A percentile compares a stretch with the other conserved stretches of the same genome.
Evolutionary conservation across 2,888 invertebrate genomes (phyloP).

Genomic region (Elmis aenea): DNA sequence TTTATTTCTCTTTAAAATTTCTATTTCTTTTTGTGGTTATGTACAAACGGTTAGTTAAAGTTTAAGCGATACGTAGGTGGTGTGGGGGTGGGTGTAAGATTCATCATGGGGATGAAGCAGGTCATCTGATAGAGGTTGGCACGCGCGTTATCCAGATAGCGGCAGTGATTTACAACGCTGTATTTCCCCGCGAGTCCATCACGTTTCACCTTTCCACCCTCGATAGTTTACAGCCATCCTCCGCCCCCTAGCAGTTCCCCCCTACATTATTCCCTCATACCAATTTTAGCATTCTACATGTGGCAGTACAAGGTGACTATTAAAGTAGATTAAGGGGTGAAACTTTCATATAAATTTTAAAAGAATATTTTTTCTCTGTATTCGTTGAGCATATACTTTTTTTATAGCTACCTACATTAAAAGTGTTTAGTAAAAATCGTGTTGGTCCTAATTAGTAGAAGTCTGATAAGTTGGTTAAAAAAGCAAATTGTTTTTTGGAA

Average conservation of each 20-base stretch:
- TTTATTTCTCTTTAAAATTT: neutral
- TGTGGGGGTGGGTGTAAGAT: constrained; percentile 11
- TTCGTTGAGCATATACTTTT: too few relatives aligned
- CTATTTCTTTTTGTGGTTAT: too few relatives aligned
- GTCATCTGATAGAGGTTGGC: constrained; percentile 44
- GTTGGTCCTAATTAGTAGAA: too few relatives aligned
- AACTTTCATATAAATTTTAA: too few relatives aligned
- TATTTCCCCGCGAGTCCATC: constrained; percentile 41
- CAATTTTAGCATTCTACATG: constrained; percentile 22
- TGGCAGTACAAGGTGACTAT: constrained; percentile 17
- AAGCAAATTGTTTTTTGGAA: too few relatives aligned
- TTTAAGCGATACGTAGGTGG: constrained; percentile 1
- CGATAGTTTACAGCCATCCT: constrained; percentile 2
- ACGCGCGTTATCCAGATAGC: constrained; percentile 41
- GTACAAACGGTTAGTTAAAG: too few relatives aligned
- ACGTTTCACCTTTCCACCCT: constrained; percentile 26
- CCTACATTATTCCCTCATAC: constrained; percentile 14
- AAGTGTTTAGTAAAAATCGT: too few relatives aligned
- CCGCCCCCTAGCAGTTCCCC: constrained; percentile 9
- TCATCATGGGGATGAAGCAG: constrained; percentile 37
- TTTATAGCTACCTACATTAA: too few relatives aligned
- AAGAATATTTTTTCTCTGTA: too few relatives aligned
- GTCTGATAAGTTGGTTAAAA: too few relatives aligned
- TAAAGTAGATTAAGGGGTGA: constrained; percentile 17
- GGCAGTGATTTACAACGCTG: constrained; percentile 41